Conservation (phyloP, 2,888 invertebrate genomes). For the Amblyjoppa fuscipennis region DNA sequence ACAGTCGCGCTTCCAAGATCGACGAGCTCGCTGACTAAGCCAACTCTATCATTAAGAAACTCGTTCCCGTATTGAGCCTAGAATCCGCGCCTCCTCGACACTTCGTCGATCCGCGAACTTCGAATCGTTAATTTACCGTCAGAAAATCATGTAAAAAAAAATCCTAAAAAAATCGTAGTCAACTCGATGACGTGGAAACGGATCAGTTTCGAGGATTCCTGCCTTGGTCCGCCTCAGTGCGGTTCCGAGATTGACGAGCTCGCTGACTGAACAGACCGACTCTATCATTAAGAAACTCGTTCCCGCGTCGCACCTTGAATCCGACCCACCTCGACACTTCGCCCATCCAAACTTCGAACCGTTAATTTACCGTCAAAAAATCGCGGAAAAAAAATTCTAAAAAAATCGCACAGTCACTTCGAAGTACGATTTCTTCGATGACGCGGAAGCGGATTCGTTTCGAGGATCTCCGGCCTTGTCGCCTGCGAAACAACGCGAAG, state of each 20-base stretch:
- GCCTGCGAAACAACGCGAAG: not conserved
- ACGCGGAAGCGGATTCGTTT: not conserved
- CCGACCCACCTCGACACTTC: not conserved
- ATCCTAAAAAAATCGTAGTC: no score
- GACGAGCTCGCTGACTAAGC: constrained; percentile 12
- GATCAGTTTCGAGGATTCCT: not conserved
- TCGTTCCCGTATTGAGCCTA: not conserved
- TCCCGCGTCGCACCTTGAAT: not conserved
- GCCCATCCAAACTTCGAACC: not conserved
- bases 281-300: constrained; percentile 2
- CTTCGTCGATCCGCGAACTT: not conserved
- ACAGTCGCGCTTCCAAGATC: constrained; percentile 12
- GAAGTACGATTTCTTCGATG: not conserved
- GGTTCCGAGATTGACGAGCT: constrained; percentile 12
- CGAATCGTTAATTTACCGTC: not conserved
- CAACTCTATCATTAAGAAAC: not conserved
- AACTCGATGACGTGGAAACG: not conserved
- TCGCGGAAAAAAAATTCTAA: not conserved
- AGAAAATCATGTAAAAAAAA: not conserved
- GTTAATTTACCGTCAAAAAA: not conserved
- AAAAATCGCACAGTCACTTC: not conserved
- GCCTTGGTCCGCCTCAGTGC: not conserved
- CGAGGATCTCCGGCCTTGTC: not conserved
- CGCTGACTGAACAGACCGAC: not conserved
- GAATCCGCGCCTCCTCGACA: not conserved